Conservation (phyloP, 1,140 invertebrate species). For the Aphelenchoides fujianensis region DNA sequence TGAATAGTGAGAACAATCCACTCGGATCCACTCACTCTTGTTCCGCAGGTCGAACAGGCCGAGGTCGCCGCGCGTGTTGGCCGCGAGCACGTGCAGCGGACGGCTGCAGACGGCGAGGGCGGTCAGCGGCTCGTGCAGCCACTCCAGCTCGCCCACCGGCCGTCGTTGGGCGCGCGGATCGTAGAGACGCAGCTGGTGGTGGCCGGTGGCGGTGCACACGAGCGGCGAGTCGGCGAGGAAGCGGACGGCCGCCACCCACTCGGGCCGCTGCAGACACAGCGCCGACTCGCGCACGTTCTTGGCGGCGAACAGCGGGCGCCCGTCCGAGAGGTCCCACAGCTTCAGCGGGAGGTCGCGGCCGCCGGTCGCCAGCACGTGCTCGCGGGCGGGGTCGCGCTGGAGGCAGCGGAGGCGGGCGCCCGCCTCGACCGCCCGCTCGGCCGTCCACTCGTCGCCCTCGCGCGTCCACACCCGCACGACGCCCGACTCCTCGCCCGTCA, state of each 20-base stretch:
- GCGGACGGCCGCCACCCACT: constrained; percentile 28
- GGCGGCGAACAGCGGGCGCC: constrained; percentile 29
- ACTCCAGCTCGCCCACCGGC: constrained; percentile 34
- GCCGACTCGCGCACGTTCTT: constrained; percentile 40
- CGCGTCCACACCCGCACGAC: too few relatives aligned
- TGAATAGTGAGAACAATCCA: too few relatives aligned
- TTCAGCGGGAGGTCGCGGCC: constrained; percentile 43
- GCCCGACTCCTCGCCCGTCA: constrained; percentile 35
- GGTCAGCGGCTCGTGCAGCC: constrained; percentile 35
- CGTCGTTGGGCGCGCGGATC: constrained; percentile 33
- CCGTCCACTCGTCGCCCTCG: constrained; percentile 21
- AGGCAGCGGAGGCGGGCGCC: constrained; percentile 30
- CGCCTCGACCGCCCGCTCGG: constrained; percentile 24
- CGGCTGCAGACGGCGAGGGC: constrained; percentile 40
- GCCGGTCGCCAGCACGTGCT: constrained; percentile 37
- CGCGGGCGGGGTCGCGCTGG: constrained; percentile 9
- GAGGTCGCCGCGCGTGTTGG: constrained; percentile 42
- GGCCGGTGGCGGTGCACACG: constrained; percentile 38
- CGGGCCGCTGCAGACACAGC: constrained; percentile 32
- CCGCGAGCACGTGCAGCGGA: constrained; percentile 32
- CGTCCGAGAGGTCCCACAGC: constrained; percentile 36
- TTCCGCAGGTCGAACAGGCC: constrained; percentile 39
- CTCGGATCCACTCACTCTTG: constrained; percentile 33
- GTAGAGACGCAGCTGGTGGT: constrained; percentile 44
- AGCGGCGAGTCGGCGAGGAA: constrained; percentile 30